Base-by-base conservation (phyloP, 1,140 invertebrate genomes). In the Rhyzopertha dominica region DNA sequence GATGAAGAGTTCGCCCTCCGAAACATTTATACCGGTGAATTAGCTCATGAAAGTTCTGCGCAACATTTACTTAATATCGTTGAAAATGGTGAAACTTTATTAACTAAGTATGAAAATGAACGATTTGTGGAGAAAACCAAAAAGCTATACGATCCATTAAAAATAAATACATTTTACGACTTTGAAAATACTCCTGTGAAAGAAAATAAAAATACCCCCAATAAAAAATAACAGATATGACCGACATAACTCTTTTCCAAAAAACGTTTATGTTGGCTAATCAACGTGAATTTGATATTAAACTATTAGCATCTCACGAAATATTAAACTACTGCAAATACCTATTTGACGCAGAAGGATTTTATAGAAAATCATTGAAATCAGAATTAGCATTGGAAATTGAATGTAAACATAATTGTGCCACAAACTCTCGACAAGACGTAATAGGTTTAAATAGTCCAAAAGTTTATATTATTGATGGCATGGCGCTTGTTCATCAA, bases 231-330 rank as follows among this genome's bases (percentile, higher is more conserved):
- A 20, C 42, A 49, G 38, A 53, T 39, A 39, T 30, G 36, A 48
- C 40, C 43, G 36, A 44, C 28, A 46, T 32, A 45, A 38, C 26
- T 40, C 26, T 30, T 20, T 41, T 51, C 17, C 43, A 51, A 40
- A 49, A 53, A 49, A 30, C 39, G 47, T 49, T 47, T 19, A 43
- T 54, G 43, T 26, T 41, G 28, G 43, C 51, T 43, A 26, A 16
- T 54, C 28, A 54, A 50, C 47, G 47, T 37, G 40, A 31, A 39
- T 41, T 52, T 39, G 30, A 49, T 25, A 36, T 38, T 24, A 41
- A 31, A 37, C 35, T 46, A 30, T 49, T 53, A 47, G 45, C 49
- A 54, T 51, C 48, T 28, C 28, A 39, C 25, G 40, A 52, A 48
- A 30, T 52, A 26, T 44, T 52, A 25, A 16, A 44, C 25, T 44